Evolutionary conservation across 2,797 vertebrate genomes (phyloP).

Genomic region (Pseudotriccus pelzelni): DNA sequence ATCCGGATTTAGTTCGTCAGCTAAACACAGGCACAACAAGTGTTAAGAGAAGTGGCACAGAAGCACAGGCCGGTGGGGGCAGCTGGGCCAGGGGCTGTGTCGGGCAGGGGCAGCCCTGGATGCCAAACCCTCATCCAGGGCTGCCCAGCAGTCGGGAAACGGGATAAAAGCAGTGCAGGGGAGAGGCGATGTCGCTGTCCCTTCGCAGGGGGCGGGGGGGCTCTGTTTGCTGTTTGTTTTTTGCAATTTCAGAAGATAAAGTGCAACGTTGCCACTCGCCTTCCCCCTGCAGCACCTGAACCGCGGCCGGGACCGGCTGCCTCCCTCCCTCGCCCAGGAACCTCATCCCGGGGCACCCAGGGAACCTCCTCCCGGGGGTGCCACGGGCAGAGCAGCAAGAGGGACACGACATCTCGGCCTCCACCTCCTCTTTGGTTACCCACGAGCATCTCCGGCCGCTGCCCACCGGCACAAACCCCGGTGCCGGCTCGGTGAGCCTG

Average conservation of each 20-base stretch:
- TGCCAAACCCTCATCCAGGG: not conserved
- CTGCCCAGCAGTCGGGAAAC: not conserved
- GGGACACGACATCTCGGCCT: not conserved
- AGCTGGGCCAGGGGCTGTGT: not conserved
- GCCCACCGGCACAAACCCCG: not conserved
- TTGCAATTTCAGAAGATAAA: slow-evolving; percentile 6
- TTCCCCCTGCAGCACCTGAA: not conserved
- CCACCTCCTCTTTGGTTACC: not conserved
- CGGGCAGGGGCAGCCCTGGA: not conserved
- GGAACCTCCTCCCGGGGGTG: too few species aligned
- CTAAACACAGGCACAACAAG: slow-evolving; percentile 41
- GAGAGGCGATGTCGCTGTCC: not conserved
- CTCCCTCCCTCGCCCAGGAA: not conserved
- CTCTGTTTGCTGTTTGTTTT: not conserved
- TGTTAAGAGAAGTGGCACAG: slow-evolving; percentile 45
- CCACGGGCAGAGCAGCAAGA: not conserved
- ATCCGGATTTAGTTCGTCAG: not conserved
- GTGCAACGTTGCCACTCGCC: not conserved
- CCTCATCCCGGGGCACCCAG: not conserved
- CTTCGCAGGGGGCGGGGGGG: not conserved
- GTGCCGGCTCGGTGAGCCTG: fast-evolving
- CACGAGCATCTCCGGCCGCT: not conserved
- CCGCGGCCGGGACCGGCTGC: not conserved
- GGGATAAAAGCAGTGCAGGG: not conserved
- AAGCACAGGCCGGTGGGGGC: not conserved